phyloP scores from a whole-genome alignment of 2,888 invertebrate species.

The Caenorhabditis sp. region DNA sequence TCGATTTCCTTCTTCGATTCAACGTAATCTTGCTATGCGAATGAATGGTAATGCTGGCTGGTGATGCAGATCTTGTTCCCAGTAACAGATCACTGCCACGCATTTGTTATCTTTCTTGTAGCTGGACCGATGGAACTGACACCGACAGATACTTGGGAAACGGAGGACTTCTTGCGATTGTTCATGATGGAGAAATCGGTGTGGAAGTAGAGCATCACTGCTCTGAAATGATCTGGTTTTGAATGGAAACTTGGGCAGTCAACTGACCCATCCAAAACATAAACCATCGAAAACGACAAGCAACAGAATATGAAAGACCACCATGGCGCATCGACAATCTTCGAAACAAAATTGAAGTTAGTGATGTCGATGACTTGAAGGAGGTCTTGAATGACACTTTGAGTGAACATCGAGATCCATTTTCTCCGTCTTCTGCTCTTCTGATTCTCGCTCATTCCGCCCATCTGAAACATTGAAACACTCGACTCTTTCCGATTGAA shows the following conservation, averaged over 20 bases:
- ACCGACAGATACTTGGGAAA: background rate
- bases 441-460: slow-evolving; percentile 27
- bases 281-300: slow-evolving; percentile 19
- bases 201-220: slow-evolving; percentile 35
- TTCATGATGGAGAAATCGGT: background rate
- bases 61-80: slow-evolving; percentile 1
- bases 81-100: background rate
- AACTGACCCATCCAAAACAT: slow-evolving; percentile 25
- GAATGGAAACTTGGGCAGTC: too few species aligned
- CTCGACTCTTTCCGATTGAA: too few species aligned
- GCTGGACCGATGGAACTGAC: background rate
- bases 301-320: slow-evolving; percentile 28
- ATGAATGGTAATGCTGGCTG: too few species aligned
- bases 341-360: slow-evolving; percentile 19
- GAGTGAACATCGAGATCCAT: slow-evolving; percentile 25
- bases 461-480: slow-evolving; percentile 6
- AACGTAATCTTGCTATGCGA: too few species aligned
- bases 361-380: slow-evolving; percentile 33
- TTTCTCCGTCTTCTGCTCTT: slow-evolving; percentile 8
- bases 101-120: background rate
- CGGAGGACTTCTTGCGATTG: background rate
- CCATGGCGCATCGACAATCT: background rate
- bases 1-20: slow-evolving; percentile 19
- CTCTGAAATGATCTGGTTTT: slow-evolving; percentile 1
- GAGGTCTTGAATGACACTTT: slow-evolving; percentile 43